Evolutionary conservation across 2,113 vertebrate species (phyloP).

Genomic region (Neodontobutis hainanensis): DNA sequence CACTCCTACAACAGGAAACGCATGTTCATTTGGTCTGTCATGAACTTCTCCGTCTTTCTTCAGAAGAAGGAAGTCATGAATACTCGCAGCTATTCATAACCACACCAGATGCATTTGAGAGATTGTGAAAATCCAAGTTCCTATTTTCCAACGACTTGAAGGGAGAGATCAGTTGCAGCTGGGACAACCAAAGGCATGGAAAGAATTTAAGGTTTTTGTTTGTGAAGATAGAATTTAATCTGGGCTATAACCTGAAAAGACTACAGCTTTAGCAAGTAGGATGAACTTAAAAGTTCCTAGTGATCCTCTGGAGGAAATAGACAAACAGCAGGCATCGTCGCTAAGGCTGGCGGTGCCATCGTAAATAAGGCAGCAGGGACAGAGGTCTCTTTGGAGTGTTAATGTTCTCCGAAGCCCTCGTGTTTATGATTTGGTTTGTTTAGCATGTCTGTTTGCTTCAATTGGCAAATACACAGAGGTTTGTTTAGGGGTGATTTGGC

Average conservation of each 20-base stretch:
- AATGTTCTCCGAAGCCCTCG: conserved; percentile 30
- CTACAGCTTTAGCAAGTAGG: conserved; percentile 41
- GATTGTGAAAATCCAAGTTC: conserved; percentile 64
- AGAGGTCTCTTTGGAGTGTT: conserved; percentile 41
- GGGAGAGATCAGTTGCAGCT: conserved; percentile 41
- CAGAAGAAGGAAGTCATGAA: conserved; percentile 33
- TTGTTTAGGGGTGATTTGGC: conserved; percentile 53
- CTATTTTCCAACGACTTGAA: conserved; percentile 41
- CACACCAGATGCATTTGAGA: conserved; percentile 49
- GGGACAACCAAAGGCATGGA: conserved; percentile 21
- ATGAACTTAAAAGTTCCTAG: conserved; percentile 42
- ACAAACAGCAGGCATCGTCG: conserved; percentile 15
- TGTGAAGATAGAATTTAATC: conserved; percentile 60
- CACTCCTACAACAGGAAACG: not conserved
- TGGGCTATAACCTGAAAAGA: conserved; percentile 57
- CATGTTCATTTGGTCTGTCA: not conserved
- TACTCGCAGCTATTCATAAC: conserved; percentile 31
- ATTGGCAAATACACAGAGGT: conserved; percentile 45
- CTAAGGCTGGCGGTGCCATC: conserved; percentile 28
- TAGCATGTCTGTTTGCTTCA: conserved; percentile 28
- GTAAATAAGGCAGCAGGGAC: conserved; percentile 13
- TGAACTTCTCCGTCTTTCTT: conserved; percentile 9
- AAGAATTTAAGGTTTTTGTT: conserved; percentile 59
- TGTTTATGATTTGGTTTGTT: conserved; percentile 55
- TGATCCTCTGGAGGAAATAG: conserved; percentile 26